A percentile compares a stretch with the other conserved stretches of the same genome.
Conservation (phyloP, 2,888 invertebrate genomes). For the Pharmacophagus antenor region DNA sequence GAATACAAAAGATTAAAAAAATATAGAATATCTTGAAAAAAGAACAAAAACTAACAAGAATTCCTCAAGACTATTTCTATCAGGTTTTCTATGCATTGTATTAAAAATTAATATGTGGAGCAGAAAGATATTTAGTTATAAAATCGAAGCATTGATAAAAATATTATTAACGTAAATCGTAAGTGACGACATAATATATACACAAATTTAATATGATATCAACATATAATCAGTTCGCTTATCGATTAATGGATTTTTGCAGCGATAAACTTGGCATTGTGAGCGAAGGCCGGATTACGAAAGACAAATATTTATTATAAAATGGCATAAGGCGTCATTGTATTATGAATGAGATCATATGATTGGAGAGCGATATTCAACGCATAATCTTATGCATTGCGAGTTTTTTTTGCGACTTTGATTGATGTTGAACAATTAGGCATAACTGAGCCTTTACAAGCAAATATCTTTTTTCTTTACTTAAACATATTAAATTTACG, state of each 20-base stretch:
- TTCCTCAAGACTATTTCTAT: too few species aligned
- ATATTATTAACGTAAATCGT: too few species aligned
- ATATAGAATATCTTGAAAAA: too few species aligned
- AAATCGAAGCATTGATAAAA: not conserved
- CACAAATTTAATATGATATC: not conserved
- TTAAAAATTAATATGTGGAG: not conserved
- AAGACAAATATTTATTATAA: slow-evolving; percentile 28
- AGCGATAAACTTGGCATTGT: slow-evolving; percentile 29
- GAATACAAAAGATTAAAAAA: too few species aligned
- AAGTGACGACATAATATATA: not conserved
- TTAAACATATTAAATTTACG: too few species aligned
- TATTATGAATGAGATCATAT: slow-evolving; percentile 29
- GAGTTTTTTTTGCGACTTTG: slow-evolving; percentile 17
- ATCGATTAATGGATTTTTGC: slow-evolving; percentile 17
- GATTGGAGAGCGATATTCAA: slow-evolving; percentile 9
- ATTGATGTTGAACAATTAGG: slow-evolving; percentile 5
- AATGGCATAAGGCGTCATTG: slow-evolving; percentile 23
- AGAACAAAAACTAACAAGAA: too few species aligned
- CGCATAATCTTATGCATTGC: slow-evolving; percentile 7
- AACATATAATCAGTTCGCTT: slow-evolving; percentile 17
- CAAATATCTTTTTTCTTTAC: too few species aligned
- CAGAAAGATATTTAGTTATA: not conserved
- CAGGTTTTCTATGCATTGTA: not conserved
- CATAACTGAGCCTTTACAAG: too few species aligned
- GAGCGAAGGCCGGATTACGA: slow-evolving; percentile 27